Base-by-base conservation (phyloP, 1,140 invertebrate genomes). In the Drosophila subobscura region DNA sequence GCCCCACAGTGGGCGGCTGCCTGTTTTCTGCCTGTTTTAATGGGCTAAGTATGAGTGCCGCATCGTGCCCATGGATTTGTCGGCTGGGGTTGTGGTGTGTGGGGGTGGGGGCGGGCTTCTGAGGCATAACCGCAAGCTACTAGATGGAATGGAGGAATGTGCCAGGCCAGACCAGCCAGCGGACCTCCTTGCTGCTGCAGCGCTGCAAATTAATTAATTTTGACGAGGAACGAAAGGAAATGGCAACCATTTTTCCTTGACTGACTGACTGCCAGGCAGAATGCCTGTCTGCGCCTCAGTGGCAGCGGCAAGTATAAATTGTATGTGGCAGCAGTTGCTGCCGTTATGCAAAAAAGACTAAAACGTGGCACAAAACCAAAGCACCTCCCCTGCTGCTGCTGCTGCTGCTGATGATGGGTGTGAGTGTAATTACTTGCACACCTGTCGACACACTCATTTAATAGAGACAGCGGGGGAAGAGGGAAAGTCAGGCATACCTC, bases 391-490 rank as follows among this genome's bases (percentile, higher is more conserved):
- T 4, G 10, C n/a, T 57, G 51, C 29, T 57, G 41, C 29, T 44
- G 70, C 44, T 61, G 64, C 65, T 66, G 54, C 60, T 66, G 71
- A 76, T 77, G 72, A 72, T 80, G 77, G 79, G 65, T 80, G 68
- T 80, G 81, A 81, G 81, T 88, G 77, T 86, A 86, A 88, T 86
- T 86, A 86, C 81, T 88, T 81, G 81, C 81, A 86, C 83, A 86
- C 83, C 83, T 86, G 83, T 88, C 83, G 83, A 86, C 83, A 86
- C 77, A 81, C 81, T 85, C 81, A 85, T 86, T 85, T 85, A 88
- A 74, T 71, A 67, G 52, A 52, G 68, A 7, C 33, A 20, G n/a
- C 37, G 25, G 25, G 10, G 2, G 12, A n/a, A 33, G 20, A n/a
- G 41, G 4, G 41, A 29, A n/a, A 63, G 25, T 8, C 6, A 3